Evolutionary conservation across 37 sponge, comb jelly and placozoan genomes (phyloP).

Genomic region (Haliclona indistincta): DNA sequence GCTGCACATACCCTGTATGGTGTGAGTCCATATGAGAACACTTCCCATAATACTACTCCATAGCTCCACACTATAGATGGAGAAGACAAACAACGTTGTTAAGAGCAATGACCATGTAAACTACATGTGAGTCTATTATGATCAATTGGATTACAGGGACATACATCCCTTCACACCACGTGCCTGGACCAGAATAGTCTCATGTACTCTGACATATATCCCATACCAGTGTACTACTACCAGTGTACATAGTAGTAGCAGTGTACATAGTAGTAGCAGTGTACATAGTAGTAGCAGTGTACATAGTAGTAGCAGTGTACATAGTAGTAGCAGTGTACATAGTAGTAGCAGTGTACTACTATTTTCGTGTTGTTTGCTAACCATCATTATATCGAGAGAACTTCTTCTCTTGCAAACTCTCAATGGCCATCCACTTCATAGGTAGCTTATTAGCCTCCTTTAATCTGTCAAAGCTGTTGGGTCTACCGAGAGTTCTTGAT

Average conservation of each 20-base stretch:
- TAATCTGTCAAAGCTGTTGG: slow-evolving; percentile 32
- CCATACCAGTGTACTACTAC: no score
- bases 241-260: no score
- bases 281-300: no score
- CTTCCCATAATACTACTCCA: slow-evolving; percentile 58
- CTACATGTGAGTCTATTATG: background rate
- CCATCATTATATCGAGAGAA: slow-evolving; percentile 63
- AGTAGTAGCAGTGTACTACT: no score
- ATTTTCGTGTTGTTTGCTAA: no score
- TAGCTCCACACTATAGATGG: slow-evolving; percentile 48
- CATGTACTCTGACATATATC: no score
- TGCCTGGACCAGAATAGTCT: no score
- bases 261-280: no score
- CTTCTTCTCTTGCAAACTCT: slow-evolving; percentile 39
- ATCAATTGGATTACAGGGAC: no score
- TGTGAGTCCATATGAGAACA: slow-evolving; percentile 14
- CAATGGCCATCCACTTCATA: slow-evolving; percentile 72
- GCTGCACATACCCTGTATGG: slow-evolving; percentile 24
- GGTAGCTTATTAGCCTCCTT: slow-evolving; percentile 29
- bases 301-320: no score
- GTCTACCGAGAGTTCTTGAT: slow-evolving; percentile 35
- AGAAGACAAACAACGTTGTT: background rate
- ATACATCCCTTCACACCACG: no score
- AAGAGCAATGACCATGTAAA: background rate
- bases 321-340: no score